Percentiles rank a stretch among this genome's conserved stretches.
Conservation (phyloP, 2,888 invertebrate species). For the Alviniconcha strummeri region DNA sequence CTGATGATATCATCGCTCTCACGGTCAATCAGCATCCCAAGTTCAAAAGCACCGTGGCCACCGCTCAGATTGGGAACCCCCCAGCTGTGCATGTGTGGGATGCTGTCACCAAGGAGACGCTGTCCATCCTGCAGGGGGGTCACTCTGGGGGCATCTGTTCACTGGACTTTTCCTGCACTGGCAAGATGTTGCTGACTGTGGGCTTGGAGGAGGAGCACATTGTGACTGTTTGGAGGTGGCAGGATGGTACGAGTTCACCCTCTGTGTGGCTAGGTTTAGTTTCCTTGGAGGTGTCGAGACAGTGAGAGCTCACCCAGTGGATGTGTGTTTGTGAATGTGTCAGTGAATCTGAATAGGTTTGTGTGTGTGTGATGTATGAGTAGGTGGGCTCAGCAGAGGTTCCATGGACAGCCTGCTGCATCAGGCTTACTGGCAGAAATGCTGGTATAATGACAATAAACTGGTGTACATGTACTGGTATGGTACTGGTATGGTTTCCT, state of each 20-base stretch:
- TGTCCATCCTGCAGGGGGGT: conserved; percentile 67
- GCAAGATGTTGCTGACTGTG: conserved; percentile 70
- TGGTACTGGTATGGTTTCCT: no score
- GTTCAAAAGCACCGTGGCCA: conserved; percentile 70
- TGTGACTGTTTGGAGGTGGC: conserved; percentile 73
- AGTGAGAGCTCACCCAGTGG: no score
- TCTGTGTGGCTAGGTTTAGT: neutral
- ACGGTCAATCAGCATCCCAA: conserved; percentile 72
- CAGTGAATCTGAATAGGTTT: neutral
- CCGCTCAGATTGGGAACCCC: conserved; percentile 72
- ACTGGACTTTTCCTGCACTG: conserved; percentile 73
- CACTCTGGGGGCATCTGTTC: conserved; percentile 70
- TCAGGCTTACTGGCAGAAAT: no score
- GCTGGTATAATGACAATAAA: no score
- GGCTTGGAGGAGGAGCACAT: conserved; percentile 70
- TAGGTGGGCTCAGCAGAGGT: no score
- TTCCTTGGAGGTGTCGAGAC: no score
- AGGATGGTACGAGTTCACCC: conserved; percentile 65
- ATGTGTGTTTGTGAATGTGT: no score
- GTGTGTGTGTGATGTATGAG: neutral
- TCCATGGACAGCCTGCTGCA: no score
- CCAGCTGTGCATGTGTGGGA: conserved; percentile 72
- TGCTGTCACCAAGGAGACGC: conserved; percentile 67
- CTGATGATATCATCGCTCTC: conserved; percentile 73
- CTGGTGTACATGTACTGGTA: no score